Percentiles rank a stretch among this genome's conserved stretches.
These are phyloP conservation scores for Euclidia mi DNA, from an alignment of 2,888 invertebrate species.

Conservation along the genomic window DNA sequence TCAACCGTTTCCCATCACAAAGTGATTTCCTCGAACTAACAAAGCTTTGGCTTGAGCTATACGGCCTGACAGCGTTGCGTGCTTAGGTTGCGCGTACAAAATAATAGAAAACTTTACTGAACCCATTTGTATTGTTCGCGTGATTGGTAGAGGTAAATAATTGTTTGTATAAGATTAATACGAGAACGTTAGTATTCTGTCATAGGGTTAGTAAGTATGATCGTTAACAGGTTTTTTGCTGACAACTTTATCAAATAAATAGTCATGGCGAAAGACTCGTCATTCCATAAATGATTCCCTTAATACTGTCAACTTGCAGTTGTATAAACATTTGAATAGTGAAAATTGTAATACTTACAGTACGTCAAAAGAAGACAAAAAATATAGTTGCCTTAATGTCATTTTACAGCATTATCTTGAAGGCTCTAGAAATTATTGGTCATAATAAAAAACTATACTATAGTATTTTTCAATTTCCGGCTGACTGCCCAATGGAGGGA, in stretches of 20 bases:
- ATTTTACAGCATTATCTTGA: too few species aligned
- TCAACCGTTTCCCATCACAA: conserved; percentile 65
- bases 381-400: too few species aligned
- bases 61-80: conserved; percentile 72
- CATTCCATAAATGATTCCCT: too few species aligned
- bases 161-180: conserved; percentile 44
- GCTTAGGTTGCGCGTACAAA: conserved; percentile 48
- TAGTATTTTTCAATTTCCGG: too few species aligned
- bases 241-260: not conserved
- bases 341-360: too few species aligned
- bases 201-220: not conserved
- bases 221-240: not conserved
- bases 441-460: too few species aligned
- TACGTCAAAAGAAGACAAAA: too few species aligned
- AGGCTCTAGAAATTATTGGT: too few species aligned
- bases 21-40: conserved; percentile 79
- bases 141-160: conserved; percentile 48
- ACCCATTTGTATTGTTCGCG: conserved; percentile 52
- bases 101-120: conserved; percentile 29
- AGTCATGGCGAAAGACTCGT: too few species aligned
- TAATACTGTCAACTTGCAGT: too few species aligned
- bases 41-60: conserved; percentile 67
- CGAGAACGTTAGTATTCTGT: conserved; percentile 29
- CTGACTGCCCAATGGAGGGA: too few species aligned
- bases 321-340: too few species aligned